phyloP scores from a whole-genome alignment of 2,888 invertebrate species.

The Psylliodes chrysocephalus region DNA sequence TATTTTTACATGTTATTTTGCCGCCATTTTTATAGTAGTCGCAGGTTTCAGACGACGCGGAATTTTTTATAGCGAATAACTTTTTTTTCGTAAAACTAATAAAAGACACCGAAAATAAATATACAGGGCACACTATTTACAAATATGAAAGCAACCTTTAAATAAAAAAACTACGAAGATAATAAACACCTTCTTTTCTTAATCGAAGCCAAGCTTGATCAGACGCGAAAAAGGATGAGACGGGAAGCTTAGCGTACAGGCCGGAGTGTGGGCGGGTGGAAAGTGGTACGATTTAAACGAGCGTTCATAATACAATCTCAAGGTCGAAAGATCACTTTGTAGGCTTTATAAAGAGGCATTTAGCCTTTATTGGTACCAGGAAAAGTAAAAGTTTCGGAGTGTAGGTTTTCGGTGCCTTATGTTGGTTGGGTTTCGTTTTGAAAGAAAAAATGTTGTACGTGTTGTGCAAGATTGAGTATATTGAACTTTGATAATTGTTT shows the following conservation, averaged over 20 bases:
- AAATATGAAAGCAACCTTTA: too few relatives aligned
- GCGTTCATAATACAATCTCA: not conserved
- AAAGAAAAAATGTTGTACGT: too few relatives aligned
- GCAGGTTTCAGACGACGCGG: too few relatives aligned
- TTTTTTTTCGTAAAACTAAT: too few relatives aligned
- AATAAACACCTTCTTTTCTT: constrained; percentile 35
- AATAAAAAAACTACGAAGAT: too few relatives aligned
- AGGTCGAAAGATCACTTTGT: constrained; percentile 1
- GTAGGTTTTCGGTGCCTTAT: not conserved
- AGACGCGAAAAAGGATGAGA: constrained; percentile 23
- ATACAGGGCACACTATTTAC: too few relatives aligned
- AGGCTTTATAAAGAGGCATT: not conserved
- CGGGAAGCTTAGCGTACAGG: constrained; percentile 3
- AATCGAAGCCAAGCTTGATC: not conserved
- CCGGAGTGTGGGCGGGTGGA: constrained; percentile 1
- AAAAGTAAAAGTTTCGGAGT: constrained; percentile 1
- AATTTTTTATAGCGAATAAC: too few relatives aligned
- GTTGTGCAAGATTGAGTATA: too few relatives aligned
- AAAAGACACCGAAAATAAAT: too few relatives aligned
- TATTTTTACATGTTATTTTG: too few relatives aligned
- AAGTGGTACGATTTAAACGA: not conserved
- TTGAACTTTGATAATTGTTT: too few relatives aligned
- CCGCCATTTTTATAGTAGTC: too few relatives aligned
- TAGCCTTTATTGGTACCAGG: not conserved
- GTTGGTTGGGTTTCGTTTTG: not conserved